phyloP scores from a whole-genome alignment of 2,797 vertebrate species.

The Eleutherodactylus coqui region DNA sequence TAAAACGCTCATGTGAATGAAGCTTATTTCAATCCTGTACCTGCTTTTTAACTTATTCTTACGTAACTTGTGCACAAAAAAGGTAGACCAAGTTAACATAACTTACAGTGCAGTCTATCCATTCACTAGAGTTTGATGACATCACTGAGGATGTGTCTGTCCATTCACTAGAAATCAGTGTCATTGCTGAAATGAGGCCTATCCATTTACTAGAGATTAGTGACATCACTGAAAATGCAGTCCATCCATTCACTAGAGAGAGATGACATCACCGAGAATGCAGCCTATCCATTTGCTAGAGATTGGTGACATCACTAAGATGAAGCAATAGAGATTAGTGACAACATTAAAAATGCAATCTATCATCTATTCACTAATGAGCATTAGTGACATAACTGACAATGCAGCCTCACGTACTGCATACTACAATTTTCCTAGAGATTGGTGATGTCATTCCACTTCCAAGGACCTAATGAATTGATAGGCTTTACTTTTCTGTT shows the following conservation, averaged over 20 bases:
- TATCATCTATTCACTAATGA: not conserved
- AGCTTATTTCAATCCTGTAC: no score
- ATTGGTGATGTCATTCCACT: not conserved
- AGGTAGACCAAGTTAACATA: no score
- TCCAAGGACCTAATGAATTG: no score
- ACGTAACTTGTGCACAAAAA: not conserved
- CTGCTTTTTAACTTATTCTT: not conserved
- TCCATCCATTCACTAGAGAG: not conserved
- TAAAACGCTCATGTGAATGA: no score
- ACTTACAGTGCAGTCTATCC: no score
- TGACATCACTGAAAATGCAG: not conserved
- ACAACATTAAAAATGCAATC: not conserved
- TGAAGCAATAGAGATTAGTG: not conserved
- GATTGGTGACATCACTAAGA: not conserved
- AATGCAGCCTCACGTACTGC: not conserved
- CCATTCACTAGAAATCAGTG: no score
- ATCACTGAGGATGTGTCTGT: no score
- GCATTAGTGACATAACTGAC: not conserved
- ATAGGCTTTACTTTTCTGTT: not conserved
- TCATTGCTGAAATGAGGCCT: no score
- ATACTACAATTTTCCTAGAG: not conserved
- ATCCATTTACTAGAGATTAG: not conserved
- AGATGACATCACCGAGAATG: not conserved
- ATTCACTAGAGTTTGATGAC: no score
- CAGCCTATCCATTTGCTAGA: not conserved